Conservation (phyloP, 1,140 invertebrate species). For the Nylanderia fulva region DNA sequence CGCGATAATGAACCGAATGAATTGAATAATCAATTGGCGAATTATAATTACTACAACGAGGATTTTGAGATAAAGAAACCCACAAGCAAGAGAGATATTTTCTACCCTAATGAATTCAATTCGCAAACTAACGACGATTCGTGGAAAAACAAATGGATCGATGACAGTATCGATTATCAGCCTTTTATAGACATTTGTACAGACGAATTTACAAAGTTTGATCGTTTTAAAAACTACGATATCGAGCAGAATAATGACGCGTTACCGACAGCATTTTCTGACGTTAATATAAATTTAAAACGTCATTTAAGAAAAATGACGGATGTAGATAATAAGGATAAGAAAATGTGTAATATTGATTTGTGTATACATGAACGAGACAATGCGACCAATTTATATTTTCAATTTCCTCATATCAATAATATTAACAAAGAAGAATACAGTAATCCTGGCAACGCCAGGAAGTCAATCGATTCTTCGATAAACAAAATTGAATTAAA, state of each 20-base stretch:
- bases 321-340: slow-evolving; percentile 6
- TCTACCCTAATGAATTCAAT: slow-evolving; percentile 18
- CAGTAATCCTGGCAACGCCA: not conserved
- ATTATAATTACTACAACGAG: slow-evolving; percentile 62
- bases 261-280: not conserved
- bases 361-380: not conserved
- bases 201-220: not conserved
- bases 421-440: slow-evolving; percentile 16
- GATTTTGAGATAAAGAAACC: slow-evolving; percentile 28
- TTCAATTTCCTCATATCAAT: not conserved
- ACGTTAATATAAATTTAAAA: slow-evolving; percentile 47
- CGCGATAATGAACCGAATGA: not conserved
- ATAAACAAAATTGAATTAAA: slow-evolving; percentile 1
- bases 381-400: not conserved
- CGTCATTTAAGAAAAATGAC: too few relatives aligned
- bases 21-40: not conserved
- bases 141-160: not conserved
- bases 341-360: not conserved
- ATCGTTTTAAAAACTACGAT: slow-evolving; percentile 30
- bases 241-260: not conserved
- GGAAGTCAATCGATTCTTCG: not conserved
- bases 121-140: not conserved
- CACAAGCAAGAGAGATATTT: slow-evolving; percentile 47
- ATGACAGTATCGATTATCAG: not conserved
- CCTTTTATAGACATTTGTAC: slow-evolving; percentile 2